phyloP scores from a whole-genome alignment of 2,797 vertebrate genomes.

The Cynopterus sphinx region DNA sequence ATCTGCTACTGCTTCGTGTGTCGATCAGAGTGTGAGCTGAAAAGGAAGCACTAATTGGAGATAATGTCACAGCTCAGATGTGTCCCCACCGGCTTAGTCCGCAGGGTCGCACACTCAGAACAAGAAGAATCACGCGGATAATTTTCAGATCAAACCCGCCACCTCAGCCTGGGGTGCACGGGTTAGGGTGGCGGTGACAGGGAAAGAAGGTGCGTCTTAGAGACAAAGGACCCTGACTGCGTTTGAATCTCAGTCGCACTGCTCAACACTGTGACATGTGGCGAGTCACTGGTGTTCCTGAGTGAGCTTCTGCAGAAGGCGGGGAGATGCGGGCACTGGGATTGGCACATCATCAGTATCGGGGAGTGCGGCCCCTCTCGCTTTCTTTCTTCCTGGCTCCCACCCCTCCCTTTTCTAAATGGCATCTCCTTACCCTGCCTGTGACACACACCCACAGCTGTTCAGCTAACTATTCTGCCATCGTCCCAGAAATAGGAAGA shows the following conservation, averaged over 20 bases:
- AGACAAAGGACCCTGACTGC: background rate
- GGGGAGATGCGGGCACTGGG: rapidly evolving
- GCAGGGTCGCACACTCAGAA: background rate
- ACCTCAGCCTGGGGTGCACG: background rate
- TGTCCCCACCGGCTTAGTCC: background rate
- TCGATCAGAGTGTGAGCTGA: background rate
- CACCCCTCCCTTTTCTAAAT: background rate
- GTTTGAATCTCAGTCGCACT: background rate
- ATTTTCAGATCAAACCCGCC: background rate
- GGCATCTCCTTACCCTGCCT: background rate
- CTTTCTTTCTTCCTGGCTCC: background rate
- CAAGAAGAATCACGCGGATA: background rate
- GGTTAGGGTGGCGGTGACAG: too few relatives aligned
- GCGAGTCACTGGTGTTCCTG: background rate
- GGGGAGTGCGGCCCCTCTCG: rapidly evolving
- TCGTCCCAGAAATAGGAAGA: background rate
- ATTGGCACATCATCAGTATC: rapidly evolving
- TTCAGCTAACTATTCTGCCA: background rate
- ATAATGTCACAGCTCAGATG: background rate
- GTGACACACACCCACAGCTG: background rate
- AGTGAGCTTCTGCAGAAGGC: background rate
- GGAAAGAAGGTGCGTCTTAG: background rate
- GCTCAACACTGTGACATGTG: background rate
- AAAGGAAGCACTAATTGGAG: background rate
- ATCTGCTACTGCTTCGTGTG: background rate